Evolutionary conservation across 2,888 invertebrate species (phyloP).

Genomic region (Graphium colonna): DNA sequence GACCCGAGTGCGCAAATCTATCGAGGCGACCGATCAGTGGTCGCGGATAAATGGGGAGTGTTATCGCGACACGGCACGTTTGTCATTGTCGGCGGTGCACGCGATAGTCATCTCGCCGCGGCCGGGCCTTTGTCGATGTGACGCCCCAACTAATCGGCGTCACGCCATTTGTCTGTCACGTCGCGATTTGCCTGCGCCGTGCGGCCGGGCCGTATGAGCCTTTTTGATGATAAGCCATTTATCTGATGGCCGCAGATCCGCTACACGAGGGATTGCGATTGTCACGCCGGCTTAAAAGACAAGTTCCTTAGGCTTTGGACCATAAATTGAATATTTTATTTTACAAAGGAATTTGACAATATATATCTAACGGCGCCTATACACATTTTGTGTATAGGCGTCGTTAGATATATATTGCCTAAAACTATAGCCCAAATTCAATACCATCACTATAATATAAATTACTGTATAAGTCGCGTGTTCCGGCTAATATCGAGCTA

Average conservation of each 20-base stretch:
- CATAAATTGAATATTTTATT: too few species aligned
- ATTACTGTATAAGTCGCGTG: too few species aligned
- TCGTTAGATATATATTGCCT: too few species aligned
- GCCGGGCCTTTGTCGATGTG: constrained; percentile 35
- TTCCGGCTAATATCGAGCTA: constrained; percentile 29
- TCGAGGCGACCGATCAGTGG: constrained; percentile 23
- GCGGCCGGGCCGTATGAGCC: constrained; percentile 29
- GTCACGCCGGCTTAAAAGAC: too few species aligned
- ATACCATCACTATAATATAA: too few species aligned
- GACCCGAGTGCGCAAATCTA: constrained; percentile 20
- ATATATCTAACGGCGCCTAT: too few species aligned
- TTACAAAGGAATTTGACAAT: too few species aligned
- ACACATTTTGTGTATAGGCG: too few species aligned
- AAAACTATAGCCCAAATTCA: too few species aligned
- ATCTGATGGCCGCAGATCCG: not conserved
- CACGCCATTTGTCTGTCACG: constrained; percentile 29
- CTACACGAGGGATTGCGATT: too few species aligned
- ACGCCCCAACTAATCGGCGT: constrained; percentile 27
- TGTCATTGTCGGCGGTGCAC: constrained; percentile 31
- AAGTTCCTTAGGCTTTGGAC: too few species aligned
- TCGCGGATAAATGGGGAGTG: constrained; percentile 29
- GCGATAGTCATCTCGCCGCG: constrained; percentile 32
- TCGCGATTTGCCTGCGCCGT: constrained; percentile 23
- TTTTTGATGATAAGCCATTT: constrained; percentile 25
- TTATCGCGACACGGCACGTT: constrained; percentile 26